Conservation (phyloP, 2,888 invertebrate species). For the Diplazon laetatorius region DNA sequence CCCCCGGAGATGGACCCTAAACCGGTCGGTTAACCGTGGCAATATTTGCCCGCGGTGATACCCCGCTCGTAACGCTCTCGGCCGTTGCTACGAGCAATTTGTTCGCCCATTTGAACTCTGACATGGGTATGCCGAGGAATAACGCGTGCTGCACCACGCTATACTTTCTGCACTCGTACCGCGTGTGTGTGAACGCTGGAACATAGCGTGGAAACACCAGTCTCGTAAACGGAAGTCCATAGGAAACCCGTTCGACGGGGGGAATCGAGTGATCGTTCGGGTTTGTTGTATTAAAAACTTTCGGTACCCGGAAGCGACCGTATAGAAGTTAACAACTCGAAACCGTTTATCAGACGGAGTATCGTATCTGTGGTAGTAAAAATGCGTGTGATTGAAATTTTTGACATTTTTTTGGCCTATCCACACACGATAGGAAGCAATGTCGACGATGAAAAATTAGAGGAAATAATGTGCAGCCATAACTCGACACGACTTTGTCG, state of each 20-base stretch:
- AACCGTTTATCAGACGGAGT: too few relatives aligned
- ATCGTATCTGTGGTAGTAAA: too few relatives aligned
- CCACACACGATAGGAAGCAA: too few relatives aligned
- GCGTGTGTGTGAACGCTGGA: slow-evolving; percentile 59
- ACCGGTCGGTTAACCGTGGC: slow-evolving; percentile 72
- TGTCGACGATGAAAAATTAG: too few relatives aligned
- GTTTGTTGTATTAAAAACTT: slow-evolving; percentile 68
- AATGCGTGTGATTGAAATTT: too few relatives aligned
- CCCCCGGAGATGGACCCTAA: slow-evolving; percentile 67
- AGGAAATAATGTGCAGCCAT: not conserved
- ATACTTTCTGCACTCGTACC: slow-evolving; percentile 31
- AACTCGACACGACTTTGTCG: too few relatives aligned
- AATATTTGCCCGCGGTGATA: slow-evolving; percentile 70
- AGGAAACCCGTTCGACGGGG: slow-evolving; percentile 69
- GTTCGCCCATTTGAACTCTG: slow-evolving; percentile 75
- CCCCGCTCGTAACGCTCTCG: slow-evolving; percentile 46
- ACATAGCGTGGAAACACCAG: slow-evolving; percentile 23
- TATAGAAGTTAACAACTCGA: not conserved
- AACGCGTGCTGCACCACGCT: slow-evolving; percentile 53
- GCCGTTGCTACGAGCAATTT: slow-evolving; percentile 71
- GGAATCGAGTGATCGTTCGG: slow-evolving; percentile 69
- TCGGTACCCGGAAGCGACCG: not conserved
- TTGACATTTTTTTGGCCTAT: too few relatives aligned
- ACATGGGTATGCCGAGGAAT: slow-evolving; percentile 73
- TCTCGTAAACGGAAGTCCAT: slow-evolving; percentile 72